Base-by-base conservation (phyloP, 2,797 vertebrate genomes). In the Rhinella marina region DNA sequence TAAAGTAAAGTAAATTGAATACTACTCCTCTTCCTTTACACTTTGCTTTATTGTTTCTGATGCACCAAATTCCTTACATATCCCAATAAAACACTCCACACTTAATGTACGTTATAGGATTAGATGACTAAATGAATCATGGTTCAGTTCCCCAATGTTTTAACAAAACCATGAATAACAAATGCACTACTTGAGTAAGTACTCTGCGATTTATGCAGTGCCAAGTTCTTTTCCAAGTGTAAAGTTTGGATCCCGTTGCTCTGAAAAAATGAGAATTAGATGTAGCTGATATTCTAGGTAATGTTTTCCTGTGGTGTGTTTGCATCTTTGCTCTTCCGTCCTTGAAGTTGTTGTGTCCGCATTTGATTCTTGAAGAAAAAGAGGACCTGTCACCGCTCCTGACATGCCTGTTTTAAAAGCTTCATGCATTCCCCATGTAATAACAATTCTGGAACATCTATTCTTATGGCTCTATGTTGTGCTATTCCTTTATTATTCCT, bases 281-380 rank as follows among this genome's bases (percentile, higher is more conserved):
- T 27, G 12, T 27, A 25, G 82, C 29, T 86, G 52, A 86, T 57
- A 72, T 72, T 81, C 54, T 61, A 50, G 29, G 78, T 70, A 56
- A 70, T 56, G 56, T 72, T 59, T 25, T 52, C 54, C 59, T 81
- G 73, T 57, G 48, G 50, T 80, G 54, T 27, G n/a, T 61, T 50
- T 73, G 32, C 73, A 59, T 61, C 32, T 32, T 73, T 84, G 19
- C 79, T n/a, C 17, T 66, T 86, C 79, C 52, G 27, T 72, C 50
- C 21, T 25, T 59, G 66, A 81, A 48, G 64, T 81, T 87, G 82
- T 87, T 41, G 76, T 81, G 86, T 79, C 52, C 50, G 19, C 17
- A 25, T 61, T 87, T 76, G 29, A 76, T 64, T 21, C 54, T n/a
- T 75, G 64, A 82, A 87, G n/a, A n/a, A n/a, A n/a, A n/a, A n/a